phyloP scores from a whole-genome alignment of 2,888 invertebrate genomes.

The Nowickia ferox region DNA sequence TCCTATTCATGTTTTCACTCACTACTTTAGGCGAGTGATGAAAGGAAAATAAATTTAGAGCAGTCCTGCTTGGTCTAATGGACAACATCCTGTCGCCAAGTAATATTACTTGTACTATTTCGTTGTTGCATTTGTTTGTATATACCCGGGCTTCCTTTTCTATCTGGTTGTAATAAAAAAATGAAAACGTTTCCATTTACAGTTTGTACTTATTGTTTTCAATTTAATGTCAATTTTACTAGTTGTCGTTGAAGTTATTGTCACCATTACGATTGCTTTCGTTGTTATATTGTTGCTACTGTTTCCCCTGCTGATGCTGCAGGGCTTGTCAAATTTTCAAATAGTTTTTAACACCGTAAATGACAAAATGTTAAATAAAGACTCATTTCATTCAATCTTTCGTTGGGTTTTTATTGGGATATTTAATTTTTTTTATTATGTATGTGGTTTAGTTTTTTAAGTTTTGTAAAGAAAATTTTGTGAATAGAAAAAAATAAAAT shows the following conservation, averaged over 20 bases:
- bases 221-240: conserved; percentile 67
- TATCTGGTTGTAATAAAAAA: conserved; percentile 2
- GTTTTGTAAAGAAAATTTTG: too few species aligned
- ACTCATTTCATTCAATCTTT: conserved; percentile 72
- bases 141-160: conserved; percentile 19
- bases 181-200: conserved; percentile 40
- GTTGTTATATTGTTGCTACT: conserved; percentile 10
- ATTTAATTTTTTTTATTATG: neutral
- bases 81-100: conserved; percentile 69
- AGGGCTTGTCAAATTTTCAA: conserved; percentile 79
- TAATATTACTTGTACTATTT: conserved; percentile 41
- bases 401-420: neutral
- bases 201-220: conserved; percentile 59
- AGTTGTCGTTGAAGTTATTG: conserved; percentile 67
- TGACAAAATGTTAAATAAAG: conserved; percentile 82
- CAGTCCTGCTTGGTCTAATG: conserved; percentile 57
- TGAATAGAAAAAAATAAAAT: too few species aligned
- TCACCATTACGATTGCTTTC: conserved; percentile 51
- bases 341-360: conserved; percentile 81
- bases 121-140: conserved; percentile 9
- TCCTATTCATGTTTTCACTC: neutral
- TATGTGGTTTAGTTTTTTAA: too few species aligned
- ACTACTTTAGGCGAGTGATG: conserved; percentile 33
- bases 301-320: conserved; percentile 49
- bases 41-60: conserved; percentile 25